Evolutionary conservation across 2,797 vertebrate genomes (phyloP), one percentile per base, ranked within the genome.

Genomic region (Gadopsis marmoratus): DNA sequence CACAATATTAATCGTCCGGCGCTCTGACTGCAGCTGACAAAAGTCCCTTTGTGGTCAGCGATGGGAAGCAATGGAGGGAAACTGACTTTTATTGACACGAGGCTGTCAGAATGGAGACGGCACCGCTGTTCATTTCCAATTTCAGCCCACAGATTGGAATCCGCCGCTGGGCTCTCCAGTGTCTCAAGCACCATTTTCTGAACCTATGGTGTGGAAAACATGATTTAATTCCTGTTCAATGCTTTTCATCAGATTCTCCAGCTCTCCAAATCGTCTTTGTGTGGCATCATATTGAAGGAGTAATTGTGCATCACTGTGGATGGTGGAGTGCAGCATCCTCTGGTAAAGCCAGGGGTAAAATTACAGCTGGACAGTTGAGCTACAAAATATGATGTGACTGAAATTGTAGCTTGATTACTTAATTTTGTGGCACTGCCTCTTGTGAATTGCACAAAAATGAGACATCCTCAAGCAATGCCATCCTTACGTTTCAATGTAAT

Each of bases 151-250:
- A 94, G 93, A 94, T 94, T 94, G 93, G 92, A 94, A 92, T 92
- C 87, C 82, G 83, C 89, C 74, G 85, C 82, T 74, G 88, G 87
- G 83, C 91, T 82, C 91, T 92, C 79, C 88, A 84, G 84, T 91
- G 90, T 93, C 92, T 93, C 89, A 89, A 89, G 90, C 90, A 91
- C 91, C 91, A 93, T 93, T 93, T 94, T 93, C 93, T 75, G 82
- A 91, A 88, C 83, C 92, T 86, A 91, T 92, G 92, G 90, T 91
- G 92, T 94, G 92, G 92, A 94, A 93, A 94, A 93, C 91, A 91
- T 92, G 92, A 93, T 94, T 93, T 93, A 92, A 93, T 92, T 94
- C 92, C 91, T 91, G 92, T 93, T 92, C 93, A 93, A 89, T 91
- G 92, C 92, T 76, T 93, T 92, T 93, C 91, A 93, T 93, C 92